Conservation (phyloP, 2,797 vertebrate species). For the Syngnathus acus region DNA sequence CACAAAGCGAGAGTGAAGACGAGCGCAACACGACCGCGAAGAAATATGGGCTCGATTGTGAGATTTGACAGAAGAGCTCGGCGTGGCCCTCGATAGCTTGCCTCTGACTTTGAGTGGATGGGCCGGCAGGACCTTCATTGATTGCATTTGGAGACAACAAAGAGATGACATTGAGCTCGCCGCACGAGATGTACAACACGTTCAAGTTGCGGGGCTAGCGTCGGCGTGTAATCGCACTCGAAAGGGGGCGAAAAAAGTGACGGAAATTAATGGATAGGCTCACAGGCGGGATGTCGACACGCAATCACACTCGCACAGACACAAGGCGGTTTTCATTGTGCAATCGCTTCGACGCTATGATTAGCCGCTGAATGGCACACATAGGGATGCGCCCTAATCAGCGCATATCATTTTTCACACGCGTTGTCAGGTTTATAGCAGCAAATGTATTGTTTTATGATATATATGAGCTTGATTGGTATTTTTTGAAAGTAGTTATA, state of each 20-base stretch:
- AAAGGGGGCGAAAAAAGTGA: conserved; percentile 43
- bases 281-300: conserved; percentile 15
- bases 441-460: neutral
- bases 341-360: conserved; percentile 36
- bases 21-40: conserved; percentile 74
- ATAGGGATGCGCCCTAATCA: conserved; percentile 61
- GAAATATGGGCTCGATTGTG: conserved; percentile 78
- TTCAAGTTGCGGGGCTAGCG: conserved; percentile 42
- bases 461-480: neutral
- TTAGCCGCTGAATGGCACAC: conserved; percentile 51
- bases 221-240: conserved; percentile 37
- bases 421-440: conserved; percentile 57
- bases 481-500: conserved; percentile 3
- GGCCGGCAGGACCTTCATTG: conserved; percentile 71
- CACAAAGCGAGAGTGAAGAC: conserved; percentile 67
- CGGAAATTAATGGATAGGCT: conserved; percentile 46
- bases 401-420: conserved; percentile 44
- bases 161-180: conserved; percentile 71
- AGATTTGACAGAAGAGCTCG: conserved; percentile 76
- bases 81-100: conserved; percentile 62
- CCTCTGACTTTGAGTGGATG: conserved; percentile 75
- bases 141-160: conserved; percentile 74
- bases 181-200: conserved; percentile 47
- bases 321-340: conserved; percentile 18
- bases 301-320: conserved; percentile 5